Evolutionary conservation across 1,140 invertebrate species (phyloP).

Genomic region (Choristoneura fumiferana): DNA sequence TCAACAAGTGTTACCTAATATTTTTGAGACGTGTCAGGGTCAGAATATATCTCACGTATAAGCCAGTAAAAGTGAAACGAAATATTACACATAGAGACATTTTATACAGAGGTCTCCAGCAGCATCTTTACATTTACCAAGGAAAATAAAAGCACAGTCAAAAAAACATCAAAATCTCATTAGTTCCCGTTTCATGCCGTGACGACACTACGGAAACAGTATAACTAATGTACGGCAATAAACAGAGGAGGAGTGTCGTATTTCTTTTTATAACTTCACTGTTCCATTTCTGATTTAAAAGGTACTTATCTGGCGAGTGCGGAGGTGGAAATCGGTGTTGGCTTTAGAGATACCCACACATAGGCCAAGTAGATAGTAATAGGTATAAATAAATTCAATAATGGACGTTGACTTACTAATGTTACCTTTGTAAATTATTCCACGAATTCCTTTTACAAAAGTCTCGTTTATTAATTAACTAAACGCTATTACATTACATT

Average conservation of each 20-base stretch:
- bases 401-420: no score
- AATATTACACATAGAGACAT: constrained; percentile 41
- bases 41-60: constrained; percentile 12
- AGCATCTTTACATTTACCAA: constrained; percentile 59
- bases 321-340: constrained; percentile 37
- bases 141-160: constrained; percentile 76
- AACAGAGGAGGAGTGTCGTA: constrained; percentile 73
- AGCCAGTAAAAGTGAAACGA: constrained; percentile 21
- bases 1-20: no score
- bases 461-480: no score
- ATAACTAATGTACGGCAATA: constrained; percentile 78
- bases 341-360: neutral
- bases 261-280: constrained; percentile 74
- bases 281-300: constrained; percentile 70
- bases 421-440: no score
- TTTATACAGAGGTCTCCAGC: constrained; percentile 38
- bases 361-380: no score
- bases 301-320: constrained; percentile 39
- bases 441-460: no score
- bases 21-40: neutral
- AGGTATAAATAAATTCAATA: no score
- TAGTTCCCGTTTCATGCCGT: constrained; percentile 76
- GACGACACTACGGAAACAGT: constrained; percentile 76
- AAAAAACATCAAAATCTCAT: constrained; percentile 79
- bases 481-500: no score